These are phyloP conservation scores for Albula glossodonta DNA, from an alignment of 2,113 vertebrate species.

Conservation along the genomic window DNA sequence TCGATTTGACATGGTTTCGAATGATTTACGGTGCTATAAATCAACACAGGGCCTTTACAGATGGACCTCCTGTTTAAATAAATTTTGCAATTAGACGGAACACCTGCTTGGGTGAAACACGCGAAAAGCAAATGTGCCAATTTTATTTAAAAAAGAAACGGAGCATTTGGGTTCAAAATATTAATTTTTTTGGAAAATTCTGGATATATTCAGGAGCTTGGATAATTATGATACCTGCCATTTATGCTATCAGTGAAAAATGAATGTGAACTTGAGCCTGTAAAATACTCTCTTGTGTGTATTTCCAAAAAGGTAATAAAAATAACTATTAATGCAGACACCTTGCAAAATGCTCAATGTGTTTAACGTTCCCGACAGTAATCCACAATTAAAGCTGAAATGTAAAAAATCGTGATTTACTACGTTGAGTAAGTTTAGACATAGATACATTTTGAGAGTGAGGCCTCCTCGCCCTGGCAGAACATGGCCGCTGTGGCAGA, in stretches of 20 bases:
- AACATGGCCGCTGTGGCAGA: background rate
- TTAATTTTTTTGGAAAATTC: background rate
- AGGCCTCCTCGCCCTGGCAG: background rate
- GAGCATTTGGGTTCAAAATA: background rate
- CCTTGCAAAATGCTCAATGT: too few relatives aligned
- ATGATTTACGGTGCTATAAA: constrained; percentile 21
- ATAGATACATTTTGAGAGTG: too few relatives aligned
- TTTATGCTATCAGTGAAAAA: background rate
- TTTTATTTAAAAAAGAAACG: background rate
- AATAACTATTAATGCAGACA: too few relatives aligned
- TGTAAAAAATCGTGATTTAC: too few relatives aligned
- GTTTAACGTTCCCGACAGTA: too few relatives aligned
- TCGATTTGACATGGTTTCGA: background rate
- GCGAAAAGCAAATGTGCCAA: background rate
- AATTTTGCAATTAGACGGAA: constrained; percentile 21
- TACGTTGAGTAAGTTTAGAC: too few relatives aligned
- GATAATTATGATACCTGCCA: background rate
- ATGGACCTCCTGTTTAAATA: constrained; percentile 16
- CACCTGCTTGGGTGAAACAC: constrained; percentile 28
- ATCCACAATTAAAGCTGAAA: too few relatives aligned
- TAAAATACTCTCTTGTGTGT: background rate
- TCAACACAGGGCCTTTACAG: constrained; percentile 4
- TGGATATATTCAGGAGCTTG: too few relatives aligned
- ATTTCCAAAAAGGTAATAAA: background rate
- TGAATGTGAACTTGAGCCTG: background rate